Evolutionary conservation across 2,888 invertebrate species (phyloP), one percentile per base, ranked within the genome.

Genomic region (Epinotia ramella): DNA sequence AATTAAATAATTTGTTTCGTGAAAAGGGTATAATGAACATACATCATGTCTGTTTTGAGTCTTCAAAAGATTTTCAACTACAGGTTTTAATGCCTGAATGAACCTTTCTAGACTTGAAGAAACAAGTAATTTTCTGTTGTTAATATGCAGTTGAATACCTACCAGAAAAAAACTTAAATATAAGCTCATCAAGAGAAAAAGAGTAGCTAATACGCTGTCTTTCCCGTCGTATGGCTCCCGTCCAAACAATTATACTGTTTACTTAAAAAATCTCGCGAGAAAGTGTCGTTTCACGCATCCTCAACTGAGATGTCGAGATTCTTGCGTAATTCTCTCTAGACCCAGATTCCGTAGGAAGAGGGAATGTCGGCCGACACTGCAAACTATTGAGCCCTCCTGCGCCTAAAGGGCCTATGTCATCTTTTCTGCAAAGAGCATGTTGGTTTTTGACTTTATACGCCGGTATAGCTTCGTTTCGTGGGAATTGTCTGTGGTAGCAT

Each of bases 401-500:
- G 11, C 16, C 44, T 13, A 44, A 68, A 59, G 44, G 24, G 44
- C 46, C 11, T 60, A 69, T 69, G 40, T 46, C 24, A n/a, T 46
- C 44, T 69, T 24, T 28, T 16, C 13, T 60, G 6, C 57, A n/a
- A 59, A 40, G 24, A 3, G 46, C 20, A 69, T 59, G 44, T 20
- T 24, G 12, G 5, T 46, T 69, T 44, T 60, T 20, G 11, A 11
- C 9, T 12, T 40, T 6, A 59, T 57, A 20, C 9, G 44, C 57
- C 40, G 2, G 24, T 56, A 24, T 67, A 33, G 18, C 60, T 33
- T 46, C 18, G 33, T 81, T 86, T 84, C 86, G 88, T 90, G 91
- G 87, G 89, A 90, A 91, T 87, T 87, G 82, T 87, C 73, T 73
- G 78, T 84, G 84, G 83, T 80, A 81, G 77, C 81, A 84, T 87